Percentiles rank a stretch among this genome's conserved stretches.
Evolutionary conservation across 2,797 vertebrate genomes (phyloP).

Genomic region (Dendrocincla tyrannina): DNA sequence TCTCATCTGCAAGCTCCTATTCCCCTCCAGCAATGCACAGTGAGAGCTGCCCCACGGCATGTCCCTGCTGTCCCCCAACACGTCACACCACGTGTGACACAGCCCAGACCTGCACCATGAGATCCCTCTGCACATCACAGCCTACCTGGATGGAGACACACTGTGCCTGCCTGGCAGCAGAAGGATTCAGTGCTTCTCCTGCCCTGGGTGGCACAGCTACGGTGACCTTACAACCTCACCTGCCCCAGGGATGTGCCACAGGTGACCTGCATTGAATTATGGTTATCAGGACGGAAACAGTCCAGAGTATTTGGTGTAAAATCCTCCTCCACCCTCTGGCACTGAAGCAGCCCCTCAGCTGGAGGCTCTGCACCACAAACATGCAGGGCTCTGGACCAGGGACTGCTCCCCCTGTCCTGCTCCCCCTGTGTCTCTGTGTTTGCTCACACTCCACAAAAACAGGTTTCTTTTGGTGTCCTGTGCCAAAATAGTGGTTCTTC

Average conservation of each 20-base stretch:
- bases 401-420: not conserved
- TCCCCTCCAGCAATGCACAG: not conserved
- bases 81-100: not conserved
- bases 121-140: not conserved
- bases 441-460: not conserved
- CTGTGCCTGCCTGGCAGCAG: fast-evolving
- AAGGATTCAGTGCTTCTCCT: not conserved
- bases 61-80: not conserved
- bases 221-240: not conserved
- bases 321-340: not conserved
- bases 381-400: fast-evolving
- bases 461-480: not conserved
- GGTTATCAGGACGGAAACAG: not conserved
- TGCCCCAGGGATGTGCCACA: not conserved
- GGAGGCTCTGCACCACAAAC: not conserved
- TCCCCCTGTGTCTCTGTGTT: not conserved
- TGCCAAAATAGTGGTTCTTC: not conserved
- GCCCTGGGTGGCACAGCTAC: not conserved
- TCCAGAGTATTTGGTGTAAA: not conserved
- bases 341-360: not conserved
- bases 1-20: not conserved
- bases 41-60: not conserved
- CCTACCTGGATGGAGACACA: not conserved
- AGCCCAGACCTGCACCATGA: not conserved
- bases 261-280: not conserved